Evolutionary conservation across 2,113 vertebrate genomes (phyloP).

Genomic region (Ursus arctos): DNA sequence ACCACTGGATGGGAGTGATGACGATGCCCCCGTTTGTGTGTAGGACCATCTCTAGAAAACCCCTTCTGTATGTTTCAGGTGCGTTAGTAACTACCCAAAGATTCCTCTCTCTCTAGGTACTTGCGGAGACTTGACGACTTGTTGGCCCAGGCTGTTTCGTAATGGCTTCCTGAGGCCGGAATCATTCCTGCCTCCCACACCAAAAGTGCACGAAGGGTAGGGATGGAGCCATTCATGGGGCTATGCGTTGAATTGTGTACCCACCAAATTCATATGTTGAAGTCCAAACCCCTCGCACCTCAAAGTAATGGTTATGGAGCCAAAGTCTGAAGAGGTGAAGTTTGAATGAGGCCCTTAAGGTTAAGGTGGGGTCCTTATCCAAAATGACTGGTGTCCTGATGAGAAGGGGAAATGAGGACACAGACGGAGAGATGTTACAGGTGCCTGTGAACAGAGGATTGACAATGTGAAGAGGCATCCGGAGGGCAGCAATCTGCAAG

Average conservation of each 20-base stretch:
- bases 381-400: background rate
- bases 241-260: fast-evolving
- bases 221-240: fast-evolving
- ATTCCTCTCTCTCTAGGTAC: background rate
- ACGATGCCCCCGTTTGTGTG: background rate
- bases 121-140: background rate
- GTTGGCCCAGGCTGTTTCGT: background rate
- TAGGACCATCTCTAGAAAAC: background rate
- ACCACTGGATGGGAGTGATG: fast-evolving
- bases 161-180: background rate
- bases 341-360: background rate
- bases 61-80: background rate
- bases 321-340: background rate
- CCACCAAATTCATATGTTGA: background rate
- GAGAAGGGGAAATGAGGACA: background rate
- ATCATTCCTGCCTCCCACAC: too few species aligned
- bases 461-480: background rate
- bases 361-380: background rate
- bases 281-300: fast-evolving
- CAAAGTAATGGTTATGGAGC: background rate
- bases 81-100: background rate
- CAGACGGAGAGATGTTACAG: background rate
- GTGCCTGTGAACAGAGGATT: fast-evolving
- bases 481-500: background rate
- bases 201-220: background rate